These are phyloP conservation scores for Chymomyza caudatula DNA, from an alignment of 2,888 invertebrate genomes.

Conservation along the genomic window DNA sequence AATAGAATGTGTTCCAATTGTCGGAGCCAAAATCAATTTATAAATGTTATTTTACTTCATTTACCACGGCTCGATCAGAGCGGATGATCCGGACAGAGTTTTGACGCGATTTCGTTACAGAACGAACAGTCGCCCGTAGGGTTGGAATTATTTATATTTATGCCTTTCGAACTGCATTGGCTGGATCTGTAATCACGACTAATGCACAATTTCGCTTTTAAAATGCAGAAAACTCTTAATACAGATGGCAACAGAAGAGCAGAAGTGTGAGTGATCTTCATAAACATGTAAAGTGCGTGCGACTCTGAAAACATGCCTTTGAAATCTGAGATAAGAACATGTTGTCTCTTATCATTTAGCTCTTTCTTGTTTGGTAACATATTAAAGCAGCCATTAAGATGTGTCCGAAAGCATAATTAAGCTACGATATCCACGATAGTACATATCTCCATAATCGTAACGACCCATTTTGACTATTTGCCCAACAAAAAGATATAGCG, in stretches of 20 bases:
- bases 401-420: not conserved
- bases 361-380: not conserved
- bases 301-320: not conserved
- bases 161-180: not conserved
- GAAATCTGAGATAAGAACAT: not conserved
- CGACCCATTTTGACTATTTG: not conserved
- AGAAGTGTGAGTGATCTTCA: not conserved
- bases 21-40: no score
- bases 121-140: no score
- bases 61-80: no score
- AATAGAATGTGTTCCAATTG: no score
- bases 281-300: not conserved
- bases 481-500: not conserved
- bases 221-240: not conserved
- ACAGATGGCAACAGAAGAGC: not conserved
- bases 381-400: not conserved
- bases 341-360: not conserved
- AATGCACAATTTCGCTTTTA: not conserved
- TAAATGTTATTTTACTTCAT: no score
- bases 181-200: not conserved
- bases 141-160: no score
- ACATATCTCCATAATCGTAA: not conserved
- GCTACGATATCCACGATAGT: no score
- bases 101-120: no score
- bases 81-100: no score